Evolutionary conservation across 1,140 invertebrate genomes (phyloP), one percentile per base, ranked within the genome.

Genomic region (Parasteatoda tepidariorum): DNA sequence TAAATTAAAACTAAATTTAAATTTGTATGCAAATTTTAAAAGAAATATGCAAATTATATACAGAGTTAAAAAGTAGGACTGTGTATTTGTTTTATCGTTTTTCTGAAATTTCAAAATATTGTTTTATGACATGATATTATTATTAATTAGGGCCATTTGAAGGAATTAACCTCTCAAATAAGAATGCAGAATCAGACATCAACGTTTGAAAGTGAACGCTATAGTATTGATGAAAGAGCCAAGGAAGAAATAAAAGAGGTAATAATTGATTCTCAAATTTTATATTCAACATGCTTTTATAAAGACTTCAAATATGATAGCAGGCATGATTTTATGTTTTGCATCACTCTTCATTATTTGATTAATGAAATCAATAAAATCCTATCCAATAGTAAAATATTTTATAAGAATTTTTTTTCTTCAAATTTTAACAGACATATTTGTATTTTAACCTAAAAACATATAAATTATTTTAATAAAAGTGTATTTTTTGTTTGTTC

Each of bases 111-210:
- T n/a, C n/a, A n/a, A n/a, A n/a, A n/a, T n/a, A n/a, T n/a, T n/a
- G n/a, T n/a, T n/a, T n/a, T n/a, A n/a, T n/a, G n/a, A n/a, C n/a
- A n/a, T n/a, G n/a, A n/a, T n/a, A n/a, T n/a, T n/a, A 48, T 31
- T 31, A 76, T 73, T 30, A 71, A 83, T 87, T 86, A 95, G 93
- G 94, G 95, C 54, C 93, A 95, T 84, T 91, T 98, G 33, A 97
- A 95, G 88, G 96, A 98, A 90, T 90, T 98, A 84, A 91, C 97
- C 78, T 95, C 95, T 26, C 95, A 96, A 83, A 93, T 97, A 85
- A 90, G 95, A 85, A 93, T 97, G 91, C 94, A 96, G 86, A 91
- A 93, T 74, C 89, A 91, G 76, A 89, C 88, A 26, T 86, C 87
- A 5, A 83, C 86, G 70, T 85, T 88, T 33, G 88, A 89, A 57